Conservation (phyloP, 2,888 invertebrate species). For the Yponomeuta plumbellus region DNA sequence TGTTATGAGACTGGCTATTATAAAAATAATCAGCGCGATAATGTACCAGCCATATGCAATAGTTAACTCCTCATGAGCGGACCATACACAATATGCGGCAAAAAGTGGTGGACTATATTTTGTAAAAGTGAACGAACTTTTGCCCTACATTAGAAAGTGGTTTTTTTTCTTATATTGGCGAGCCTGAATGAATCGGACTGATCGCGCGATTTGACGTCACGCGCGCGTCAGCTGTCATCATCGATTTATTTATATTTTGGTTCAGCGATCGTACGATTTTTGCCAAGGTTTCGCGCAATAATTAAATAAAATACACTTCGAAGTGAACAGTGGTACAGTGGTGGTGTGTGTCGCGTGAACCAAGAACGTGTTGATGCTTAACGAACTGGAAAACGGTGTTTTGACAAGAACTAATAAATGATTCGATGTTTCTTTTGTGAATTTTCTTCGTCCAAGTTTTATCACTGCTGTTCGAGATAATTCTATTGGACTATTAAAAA, state of each 20-base stretch:
- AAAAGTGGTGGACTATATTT: background rate
- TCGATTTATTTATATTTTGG: slow-evolving; percentile 55
- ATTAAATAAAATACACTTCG: slow-evolving; percentile 9
- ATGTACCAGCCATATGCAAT: background rate
- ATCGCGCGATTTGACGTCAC: slow-evolving; percentile 66
- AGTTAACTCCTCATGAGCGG: background rate
- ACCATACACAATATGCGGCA: background rate
- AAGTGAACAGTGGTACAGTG: background rate
- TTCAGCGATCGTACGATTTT: slow-evolving; percentile 25
- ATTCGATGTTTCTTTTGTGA: background rate
- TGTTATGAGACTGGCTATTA: slow-evolving; percentile 46
- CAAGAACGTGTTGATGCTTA: background rate
- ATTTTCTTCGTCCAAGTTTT: background rate
- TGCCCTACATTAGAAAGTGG: slow-evolving; percentile 28
- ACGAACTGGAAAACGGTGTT: background rate
- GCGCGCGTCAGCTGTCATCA: slow-evolving; percentile 40
- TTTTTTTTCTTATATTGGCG: slow-evolving; percentile 47
- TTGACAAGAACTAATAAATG: background rate
- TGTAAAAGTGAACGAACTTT: slow-evolving; percentile 21
- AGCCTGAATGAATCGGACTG: no score
- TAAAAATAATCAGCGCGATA: slow-evolving; percentile 34
- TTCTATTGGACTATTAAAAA: slow-evolving; percentile 4
- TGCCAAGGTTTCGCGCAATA: slow-evolving; percentile 31
- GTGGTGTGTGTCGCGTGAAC: background rate
- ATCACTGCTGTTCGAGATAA: slow-evolving; percentile 4